These are phyloP conservation scores for Pinctada fucata DNA, from an alignment of 2,888 invertebrate species.

Conservation along the genomic window DNA sequence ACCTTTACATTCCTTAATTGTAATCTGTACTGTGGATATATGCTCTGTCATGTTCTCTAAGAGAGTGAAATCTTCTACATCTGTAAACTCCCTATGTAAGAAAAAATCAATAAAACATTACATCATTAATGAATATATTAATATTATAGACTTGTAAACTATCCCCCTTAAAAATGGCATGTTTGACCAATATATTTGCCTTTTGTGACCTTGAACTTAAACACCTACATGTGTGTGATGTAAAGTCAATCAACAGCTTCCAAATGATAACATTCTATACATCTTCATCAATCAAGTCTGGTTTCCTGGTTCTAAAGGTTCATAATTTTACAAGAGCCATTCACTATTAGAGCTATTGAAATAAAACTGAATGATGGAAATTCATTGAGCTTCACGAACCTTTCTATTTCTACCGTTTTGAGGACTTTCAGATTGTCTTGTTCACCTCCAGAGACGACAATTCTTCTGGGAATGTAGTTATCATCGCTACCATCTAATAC, in stretches of 20 bases:
- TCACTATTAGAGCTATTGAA: no score
- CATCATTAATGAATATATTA: neutral
- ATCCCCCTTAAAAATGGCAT: no score
- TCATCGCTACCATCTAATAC: slow-evolving; percentile 72
- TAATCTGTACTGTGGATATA: slow-evolving; percentile 69
- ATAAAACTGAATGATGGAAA: no score
- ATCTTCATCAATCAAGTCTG: no score
- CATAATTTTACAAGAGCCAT: no score
- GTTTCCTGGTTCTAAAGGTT: no score
- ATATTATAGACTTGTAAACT: neutral
- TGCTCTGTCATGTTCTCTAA: slow-evolving; percentile 73
- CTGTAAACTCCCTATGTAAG: slow-evolving; percentile 57
- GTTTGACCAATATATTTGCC: no score
- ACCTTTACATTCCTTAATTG: slow-evolving; percentile 75
- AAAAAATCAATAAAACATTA: slow-evolving; percentile 3
- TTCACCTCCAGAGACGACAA: slow-evolving; percentile 73
- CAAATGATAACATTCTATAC: no score
- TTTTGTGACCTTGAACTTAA: no score
- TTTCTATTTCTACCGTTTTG: slow-evolving; percentile 66
- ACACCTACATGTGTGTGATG: no score
- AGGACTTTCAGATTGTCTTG: slow-evolving; percentile 67
- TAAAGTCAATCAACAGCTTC: no score
- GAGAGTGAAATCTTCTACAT: slow-evolving; percentile 62
- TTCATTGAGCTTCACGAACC: slow-evolving; percentile 53
- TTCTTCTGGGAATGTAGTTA: slow-evolving; percentile 72